Percentiles rank a stretch among this genome's conserved stretches.
Conservation (phyloP, 2,888 invertebrate species). For the Palloptera scutellata region DNA sequence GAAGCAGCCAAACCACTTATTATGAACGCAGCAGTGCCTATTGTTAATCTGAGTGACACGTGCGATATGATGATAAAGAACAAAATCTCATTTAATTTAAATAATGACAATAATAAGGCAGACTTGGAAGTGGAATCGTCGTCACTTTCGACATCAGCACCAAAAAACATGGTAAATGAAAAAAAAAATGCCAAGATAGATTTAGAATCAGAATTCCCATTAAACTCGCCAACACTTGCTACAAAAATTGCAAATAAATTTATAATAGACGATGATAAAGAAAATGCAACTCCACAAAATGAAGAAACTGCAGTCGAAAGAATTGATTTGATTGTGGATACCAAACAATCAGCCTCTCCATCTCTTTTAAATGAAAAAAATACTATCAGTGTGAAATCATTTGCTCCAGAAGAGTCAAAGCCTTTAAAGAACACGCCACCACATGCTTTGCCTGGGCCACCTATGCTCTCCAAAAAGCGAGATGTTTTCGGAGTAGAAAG, state of each 20-base stretch:
- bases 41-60: background rate
- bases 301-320: background rate
- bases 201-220: background rate
- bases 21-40: constrained; percentile 12
- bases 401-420: constrained; percentile 20
- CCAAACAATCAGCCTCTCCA: background rate
- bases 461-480: constrained; percentile 43
- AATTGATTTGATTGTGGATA: background rate
- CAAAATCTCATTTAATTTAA: background rate
- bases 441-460: constrained; percentile 31
- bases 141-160: background rate
- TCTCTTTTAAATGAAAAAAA: constrained; percentile 1
- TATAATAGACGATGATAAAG: constrained; percentile 5
- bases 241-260: background rate
- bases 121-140: background rate
- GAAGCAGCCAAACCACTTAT: constrained; percentile 51
- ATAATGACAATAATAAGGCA: background rate
- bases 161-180: background rate
- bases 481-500: constrained; percentile 47
- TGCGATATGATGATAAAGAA: background rate
- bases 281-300: background rate
- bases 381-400: background rate
- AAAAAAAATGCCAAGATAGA: background rate
- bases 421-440: background rate
- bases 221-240: background rate